Conservation (phyloP, 2,888 invertebrate genomes). For the Scaptomyza flava region DNA sequence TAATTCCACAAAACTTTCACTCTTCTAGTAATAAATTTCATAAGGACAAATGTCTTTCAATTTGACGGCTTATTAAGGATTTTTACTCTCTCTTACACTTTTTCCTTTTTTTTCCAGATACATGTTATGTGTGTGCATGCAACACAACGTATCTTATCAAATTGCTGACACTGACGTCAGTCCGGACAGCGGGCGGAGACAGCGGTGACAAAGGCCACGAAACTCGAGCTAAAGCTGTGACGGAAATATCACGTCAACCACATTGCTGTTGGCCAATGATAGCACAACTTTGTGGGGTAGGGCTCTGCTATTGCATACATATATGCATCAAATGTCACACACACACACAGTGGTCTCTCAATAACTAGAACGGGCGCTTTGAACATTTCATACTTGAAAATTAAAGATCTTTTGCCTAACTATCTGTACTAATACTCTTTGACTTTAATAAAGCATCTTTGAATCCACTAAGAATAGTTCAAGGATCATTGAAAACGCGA, state of each 20-base stretch:
- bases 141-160: background rate
- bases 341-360: constrained; percentile 1
- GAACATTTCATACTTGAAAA: no score
- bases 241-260: constrained; percentile 63
- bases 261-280: constrained; percentile 26
- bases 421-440: background rate
- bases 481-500: background rate
- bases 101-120: no score
- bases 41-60: no score
- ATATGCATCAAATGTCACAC: constrained; percentile 45
- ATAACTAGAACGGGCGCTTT: background rate
- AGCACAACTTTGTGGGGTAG: constrained; percentile 6
- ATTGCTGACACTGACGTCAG: constrained; percentile 46
- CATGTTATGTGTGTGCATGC: background rate
- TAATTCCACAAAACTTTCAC: no score
- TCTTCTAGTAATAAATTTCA: no score
- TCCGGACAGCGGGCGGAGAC: background rate
- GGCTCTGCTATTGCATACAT: background rate
- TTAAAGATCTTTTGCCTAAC: no score
- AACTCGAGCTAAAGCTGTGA: constrained; percentile 64
- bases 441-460: no score
- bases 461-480: background rate
- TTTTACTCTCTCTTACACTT: no score
- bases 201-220: constrained; percentile 36
- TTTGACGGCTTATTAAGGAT: no score